phyloP scores from a whole-genome alignment of 2,797 vertebrate species.

The Amphiprion clarkii region DNA sequence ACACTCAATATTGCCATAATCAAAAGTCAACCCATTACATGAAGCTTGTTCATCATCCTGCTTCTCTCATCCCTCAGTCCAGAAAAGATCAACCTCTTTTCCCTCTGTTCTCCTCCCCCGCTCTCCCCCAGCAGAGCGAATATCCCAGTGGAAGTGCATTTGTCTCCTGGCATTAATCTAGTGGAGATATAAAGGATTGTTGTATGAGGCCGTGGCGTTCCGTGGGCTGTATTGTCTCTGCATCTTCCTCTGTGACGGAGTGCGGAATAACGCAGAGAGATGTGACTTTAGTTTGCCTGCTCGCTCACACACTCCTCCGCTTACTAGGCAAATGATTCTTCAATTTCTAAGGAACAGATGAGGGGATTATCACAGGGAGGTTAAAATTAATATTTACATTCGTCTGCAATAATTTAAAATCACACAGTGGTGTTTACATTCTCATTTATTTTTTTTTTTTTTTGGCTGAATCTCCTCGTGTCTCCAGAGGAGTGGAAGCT shows the following conservation, averaged over 20 bases:
- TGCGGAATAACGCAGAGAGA: constrained; percentile 73
- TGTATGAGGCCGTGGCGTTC: constrained; percentile 67
- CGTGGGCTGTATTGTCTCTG: constrained; percentile 77
- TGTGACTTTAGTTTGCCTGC: constrained; percentile 74
- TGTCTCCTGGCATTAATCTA: constrained; percentile 76
- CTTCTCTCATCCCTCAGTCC: constrained; percentile 75
- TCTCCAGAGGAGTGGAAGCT: constrained; percentile 52
- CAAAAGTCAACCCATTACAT: constrained; percentile 87
- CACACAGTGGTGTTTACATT: constrained; percentile 56
- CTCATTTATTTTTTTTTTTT: constrained; percentile 46
- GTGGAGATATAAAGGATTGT: constrained; percentile 74
- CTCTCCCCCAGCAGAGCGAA: constrained; percentile 44
- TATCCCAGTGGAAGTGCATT: constrained; percentile 70
- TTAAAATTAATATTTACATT: constrained; percentile 77
- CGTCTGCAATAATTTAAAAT: constrained; percentile 74
- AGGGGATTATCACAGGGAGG: constrained; percentile 68
- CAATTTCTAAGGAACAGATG: constrained; percentile 69
- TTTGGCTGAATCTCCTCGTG: constrained; percentile 53
- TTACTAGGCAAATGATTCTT: constrained; percentile 69
- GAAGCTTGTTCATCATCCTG: constrained; percentile 85
- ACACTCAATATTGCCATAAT: constrained; percentile 88
- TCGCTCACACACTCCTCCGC: constrained; percentile 57
- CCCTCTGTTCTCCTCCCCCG: constrained; percentile 44
- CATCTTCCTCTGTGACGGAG: constrained; percentile 72
- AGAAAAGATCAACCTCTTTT: constrained; percentile 57